phyloP scores from a whole-genome alignment of 2,888 invertebrate genomes.

The Ormia ochracea region DNA sequence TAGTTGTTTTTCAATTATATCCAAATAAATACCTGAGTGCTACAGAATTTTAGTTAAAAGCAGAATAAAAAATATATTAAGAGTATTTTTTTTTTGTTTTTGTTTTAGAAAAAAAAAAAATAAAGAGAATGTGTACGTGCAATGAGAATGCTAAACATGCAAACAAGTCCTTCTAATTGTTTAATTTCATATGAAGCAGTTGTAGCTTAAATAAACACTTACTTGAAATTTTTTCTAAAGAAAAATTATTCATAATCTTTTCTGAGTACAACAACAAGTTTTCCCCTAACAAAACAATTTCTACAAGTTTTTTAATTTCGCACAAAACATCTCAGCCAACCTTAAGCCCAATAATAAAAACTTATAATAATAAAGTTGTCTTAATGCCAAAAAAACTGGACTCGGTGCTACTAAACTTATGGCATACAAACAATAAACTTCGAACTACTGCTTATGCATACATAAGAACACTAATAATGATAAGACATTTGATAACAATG shows the following conservation, averaged over 20 bases:
- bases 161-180: no score
- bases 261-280: not conserved
- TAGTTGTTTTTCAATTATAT: slow-evolving; percentile 44
- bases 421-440: slow-evolving; percentile 38
- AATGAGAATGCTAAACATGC: no score
- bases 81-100: no score
- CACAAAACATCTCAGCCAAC: not conserved
- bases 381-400: slow-evolving; percentile 6
- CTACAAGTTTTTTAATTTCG: not conserved
- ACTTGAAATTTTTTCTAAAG: slow-evolving; percentile 1
- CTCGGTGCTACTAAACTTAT: slow-evolving; percentile 14
- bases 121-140: no score
- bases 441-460: slow-evolving; percentile 26
- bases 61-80: not conserved
- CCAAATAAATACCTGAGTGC: slow-evolving; percentile 8
- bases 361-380: slow-evolving; percentile 53
- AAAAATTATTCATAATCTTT: slow-evolving; percentile 3
- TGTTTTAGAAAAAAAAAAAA: no score
- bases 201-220: slow-evolving; percentile 49
- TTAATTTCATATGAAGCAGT: not conserved
- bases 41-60: not conserved
- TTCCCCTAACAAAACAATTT: slow-evolving; percentile 2
- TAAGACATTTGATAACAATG: slow-evolving; percentile 30
- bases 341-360: not conserved
- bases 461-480: slow-evolving; percentile 29